These are phyloP conservation scores for Potamarius usumacintae DNA, from an alignment of 2,113 vertebrate genomes.

Conservation along the genomic window DNA sequence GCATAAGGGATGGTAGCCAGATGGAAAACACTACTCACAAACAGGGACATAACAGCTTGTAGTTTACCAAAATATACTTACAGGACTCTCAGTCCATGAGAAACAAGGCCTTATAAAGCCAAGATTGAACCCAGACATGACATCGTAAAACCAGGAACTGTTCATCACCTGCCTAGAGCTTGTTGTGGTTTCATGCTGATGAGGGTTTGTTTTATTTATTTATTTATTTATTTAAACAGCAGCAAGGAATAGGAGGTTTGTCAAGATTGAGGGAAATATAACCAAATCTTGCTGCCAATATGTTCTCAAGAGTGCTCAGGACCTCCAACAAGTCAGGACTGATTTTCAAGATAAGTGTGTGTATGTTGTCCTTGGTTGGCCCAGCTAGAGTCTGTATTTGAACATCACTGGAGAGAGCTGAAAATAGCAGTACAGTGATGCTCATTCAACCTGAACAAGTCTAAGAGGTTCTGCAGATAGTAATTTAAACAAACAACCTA, in stretches of 20 bases:
- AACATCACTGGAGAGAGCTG: neutral
- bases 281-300: neutral
- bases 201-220: neutral
- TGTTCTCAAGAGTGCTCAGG: neutral
- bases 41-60: neutral
- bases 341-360: neutral
- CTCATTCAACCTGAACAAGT: neutral
- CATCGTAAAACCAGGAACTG: neutral
- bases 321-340: neutral
- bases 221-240: neutral
- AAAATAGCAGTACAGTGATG: neutral
- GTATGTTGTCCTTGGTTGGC: neutral
- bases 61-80: neutral
- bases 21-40: neutral
- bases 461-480: neutral
- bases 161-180: neutral
- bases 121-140: neutral
- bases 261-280: neutral
- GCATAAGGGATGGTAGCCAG: neutral
- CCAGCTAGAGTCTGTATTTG: neutral
- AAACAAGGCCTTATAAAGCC: neutral
- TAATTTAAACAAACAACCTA: neutral
- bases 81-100: neutral
- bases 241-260: neutral
- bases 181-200: neutral